Evolutionary conservation across 2,888 invertebrate species (phyloP).

Genomic region (Drosophila mercatorum): DNA sequence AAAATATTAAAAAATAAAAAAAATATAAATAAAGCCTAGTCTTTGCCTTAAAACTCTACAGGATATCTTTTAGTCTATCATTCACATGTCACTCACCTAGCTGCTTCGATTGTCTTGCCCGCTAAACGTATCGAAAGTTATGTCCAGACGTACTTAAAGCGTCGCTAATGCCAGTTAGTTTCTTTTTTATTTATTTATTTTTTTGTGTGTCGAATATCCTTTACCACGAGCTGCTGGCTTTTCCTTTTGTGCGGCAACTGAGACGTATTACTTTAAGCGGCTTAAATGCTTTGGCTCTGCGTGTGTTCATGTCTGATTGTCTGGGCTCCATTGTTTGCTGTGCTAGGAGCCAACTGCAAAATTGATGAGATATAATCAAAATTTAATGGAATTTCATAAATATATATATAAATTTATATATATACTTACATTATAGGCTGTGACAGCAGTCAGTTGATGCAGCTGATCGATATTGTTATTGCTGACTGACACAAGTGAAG

Average conservation of each 20-base stretch:
- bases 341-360: slow-evolving; percentile 10
- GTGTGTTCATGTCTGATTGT: slow-evolving; percentile 10
- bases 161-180: slow-evolving; percentile 44
- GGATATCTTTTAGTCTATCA: background rate
- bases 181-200: slow-evolving; percentile 2
- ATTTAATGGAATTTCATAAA: slow-evolving; percentile 11
- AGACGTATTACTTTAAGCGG: slow-evolving; percentile 43
- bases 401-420: background rate
- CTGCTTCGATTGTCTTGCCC: slow-evolving; percentile 7
- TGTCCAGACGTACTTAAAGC: slow-evolving; percentile 37
- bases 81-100: too few species aligned
- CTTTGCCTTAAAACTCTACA: background rate
- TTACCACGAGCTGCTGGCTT: background rate
- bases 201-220: slow-evolving; percentile 1
- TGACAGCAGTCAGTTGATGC: too few species aligned
- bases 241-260: slow-evolving; percentile 23
- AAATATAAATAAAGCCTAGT: background rate
- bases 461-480: background rate
- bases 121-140: slow-evolving; percentile 40
- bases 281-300: slow-evolving; percentile 28
- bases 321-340: slow-evolving; percentile 20
- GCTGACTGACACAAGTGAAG: background rate
- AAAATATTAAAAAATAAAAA: background rate
- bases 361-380: slow-evolving; percentile 32
- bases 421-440: too few species aligned